Conservation (phyloP, 2,888 invertebrate genomes). For the Ochlodes sylvanus region DNA sequence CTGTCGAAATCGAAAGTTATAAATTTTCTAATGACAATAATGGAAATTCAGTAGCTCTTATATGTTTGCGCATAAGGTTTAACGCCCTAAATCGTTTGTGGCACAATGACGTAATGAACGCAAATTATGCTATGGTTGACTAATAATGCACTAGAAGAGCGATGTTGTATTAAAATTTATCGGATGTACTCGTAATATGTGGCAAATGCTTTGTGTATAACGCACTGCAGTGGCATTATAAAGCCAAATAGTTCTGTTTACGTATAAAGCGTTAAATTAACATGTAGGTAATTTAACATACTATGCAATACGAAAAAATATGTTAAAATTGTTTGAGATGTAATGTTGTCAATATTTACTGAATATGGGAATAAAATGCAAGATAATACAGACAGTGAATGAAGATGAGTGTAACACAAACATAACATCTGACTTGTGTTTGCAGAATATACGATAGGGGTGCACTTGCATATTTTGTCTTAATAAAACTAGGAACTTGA, state of each 20-base stretch:
- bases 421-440: slow-evolving; percentile 3
- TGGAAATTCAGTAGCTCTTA: slow-evolving; percentile 31
- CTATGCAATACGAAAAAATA: slow-evolving; percentile 8
- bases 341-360: slow-evolving; percentile 13
- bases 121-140: slow-evolving; percentile 39
- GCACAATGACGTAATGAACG: slow-evolving; percentile 38
- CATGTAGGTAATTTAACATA: slow-evolving; percentile 10
- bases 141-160: slow-evolving; percentile 29
- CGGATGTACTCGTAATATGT: slow-evolving; percentile 1
- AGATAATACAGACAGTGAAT: slow-evolving; percentile 8
- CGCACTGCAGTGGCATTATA: not conserved
- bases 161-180: slow-evolving; percentile 1
- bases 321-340: slow-evolving; percentile 7
- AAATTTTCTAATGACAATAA: slow-evolving; percentile 41
- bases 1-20: slow-evolving; percentile 72
- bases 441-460: not conserved
- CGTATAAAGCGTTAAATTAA: slow-evolving; percentile 16
- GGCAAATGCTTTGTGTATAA: slow-evolving; percentile 3
- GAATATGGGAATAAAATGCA: slow-evolving; percentile 23
- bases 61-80: slow-evolving; percentile 37
- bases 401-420: slow-evolving; percentile 12
- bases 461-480: slow-evolving; percentile 43
- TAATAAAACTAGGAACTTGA: slow-evolving; percentile 51
- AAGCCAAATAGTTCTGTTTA: not conserved
- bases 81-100: slow-evolving; percentile 38